phyloP scores from a whole-genome alignment of 2,888 invertebrate species.

The Leucophenga montana region DNA sequence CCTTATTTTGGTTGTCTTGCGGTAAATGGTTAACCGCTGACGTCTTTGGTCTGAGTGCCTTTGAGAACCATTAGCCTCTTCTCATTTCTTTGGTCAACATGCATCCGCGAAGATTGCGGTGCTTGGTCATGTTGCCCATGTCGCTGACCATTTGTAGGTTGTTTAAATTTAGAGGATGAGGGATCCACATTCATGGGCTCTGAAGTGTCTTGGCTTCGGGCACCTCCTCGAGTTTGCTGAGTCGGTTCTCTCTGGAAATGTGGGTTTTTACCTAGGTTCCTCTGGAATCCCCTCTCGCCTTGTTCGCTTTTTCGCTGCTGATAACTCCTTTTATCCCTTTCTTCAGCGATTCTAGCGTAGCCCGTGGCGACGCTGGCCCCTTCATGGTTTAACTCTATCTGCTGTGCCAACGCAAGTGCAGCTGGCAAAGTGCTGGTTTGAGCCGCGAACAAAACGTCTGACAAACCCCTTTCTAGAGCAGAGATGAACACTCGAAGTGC shows the following conservation, averaged over 20 bases:
- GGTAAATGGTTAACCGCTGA: background rate
- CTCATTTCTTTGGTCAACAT: too few relatives aligned
- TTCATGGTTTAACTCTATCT: background rate
- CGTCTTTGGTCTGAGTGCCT: background rate
- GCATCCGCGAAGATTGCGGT: too few relatives aligned
- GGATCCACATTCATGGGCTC: background rate
- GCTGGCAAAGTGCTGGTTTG: slow-evolving; percentile 19
- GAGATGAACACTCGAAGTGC: slow-evolving; percentile 22
- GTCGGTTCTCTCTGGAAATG: background rate
- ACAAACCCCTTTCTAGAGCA: slow-evolving; percentile 30
- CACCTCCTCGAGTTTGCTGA: background rate
- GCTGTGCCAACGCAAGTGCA: background rate
- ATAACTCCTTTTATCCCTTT: background rate
- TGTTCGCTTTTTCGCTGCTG: background rate
- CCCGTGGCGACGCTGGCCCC: background rate
- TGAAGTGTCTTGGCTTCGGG: background rate
- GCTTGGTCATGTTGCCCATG: background rate
- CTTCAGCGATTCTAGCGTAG: background rate
- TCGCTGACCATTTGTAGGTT: background rate
- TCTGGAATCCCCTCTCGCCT: background rate
- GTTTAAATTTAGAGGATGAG: background rate
- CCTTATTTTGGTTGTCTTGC: background rate
- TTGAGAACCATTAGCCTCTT: background rate
- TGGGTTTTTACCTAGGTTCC: slow-evolving; percentile 15
- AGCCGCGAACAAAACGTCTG: slow-evolving; percentile 20